Evolutionary conservation across 2,797 vertebrate genomes (phyloP), one percentile per base, ranked within the genome.

Genomic region (Triplophysa bombifrons): DNA sequence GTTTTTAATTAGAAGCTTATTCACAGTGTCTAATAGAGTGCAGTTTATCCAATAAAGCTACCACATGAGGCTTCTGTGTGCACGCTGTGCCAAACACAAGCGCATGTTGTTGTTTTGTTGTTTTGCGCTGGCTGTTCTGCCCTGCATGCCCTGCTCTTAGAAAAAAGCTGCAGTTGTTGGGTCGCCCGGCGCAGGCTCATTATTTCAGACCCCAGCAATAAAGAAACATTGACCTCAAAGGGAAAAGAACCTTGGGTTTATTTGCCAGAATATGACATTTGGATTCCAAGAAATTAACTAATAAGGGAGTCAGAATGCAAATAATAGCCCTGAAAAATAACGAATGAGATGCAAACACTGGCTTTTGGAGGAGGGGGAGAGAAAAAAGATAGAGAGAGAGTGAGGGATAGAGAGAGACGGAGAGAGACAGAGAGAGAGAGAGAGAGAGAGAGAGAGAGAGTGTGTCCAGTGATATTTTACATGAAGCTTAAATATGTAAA

Each of bases 221-320:
- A 82, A 85, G 83, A 38, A 30, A 34, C 68, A 69, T 46, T 74
- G 68, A 83, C 84, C 78, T 80, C 78, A 77, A 78, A 82, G 72
- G 65, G 38, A 84, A 79, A 81, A 86, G 61, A 71, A 72, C 72
- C 79, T 64, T 17, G 53, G 67, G 75, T 82, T 82, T 83, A 72
- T 85, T 84, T 80, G 81, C 80, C 80, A 75, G 53, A 72, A 79
- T 72, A 67, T 84, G 82, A 87, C 84, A 85, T 85, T 80, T 84
- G 85, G 76, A 86, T 80, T 78, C 67, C 74, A 65, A 66, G 51
- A 80, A 85, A 84, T 56, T n/a, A 73, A 79, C 80, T 86, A 87
- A 87, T 87, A 85, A 85, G 80, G 72, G 72, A 78, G 69, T 71
- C 74, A 69, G 61, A 66, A 68, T 78, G 75, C 73, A 79, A 83